A percentile compares a stretch with the other conserved stretches of the same genome.
These are phyloP conservation scores for Lynx canadensis DNA, from an alignment of 2,113 vertebrate species.

Conservation along the genomic window DNA sequence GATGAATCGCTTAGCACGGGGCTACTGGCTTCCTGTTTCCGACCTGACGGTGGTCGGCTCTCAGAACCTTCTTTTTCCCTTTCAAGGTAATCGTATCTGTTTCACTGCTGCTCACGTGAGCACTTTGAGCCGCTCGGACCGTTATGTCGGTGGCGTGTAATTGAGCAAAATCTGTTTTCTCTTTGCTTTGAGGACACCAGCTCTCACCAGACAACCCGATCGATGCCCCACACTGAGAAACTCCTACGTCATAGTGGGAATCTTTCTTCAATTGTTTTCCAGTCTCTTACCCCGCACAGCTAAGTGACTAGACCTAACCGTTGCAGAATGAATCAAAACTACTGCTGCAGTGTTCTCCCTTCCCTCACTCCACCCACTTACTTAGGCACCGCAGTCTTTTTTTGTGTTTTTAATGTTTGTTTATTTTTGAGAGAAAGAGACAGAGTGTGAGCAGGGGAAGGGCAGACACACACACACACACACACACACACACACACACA, in stretches of 20 bases:
- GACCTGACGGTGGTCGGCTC: background rate
- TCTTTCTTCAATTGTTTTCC: background rate
- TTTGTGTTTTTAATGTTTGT: too few species aligned
- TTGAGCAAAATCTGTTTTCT: background rate
- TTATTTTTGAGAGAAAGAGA: too few species aligned
- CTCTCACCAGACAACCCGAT: background rate
- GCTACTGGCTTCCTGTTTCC: background rate
- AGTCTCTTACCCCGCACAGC: background rate
- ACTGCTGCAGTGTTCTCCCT: fast-evolving
- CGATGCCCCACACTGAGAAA: background rate
- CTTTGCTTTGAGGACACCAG: background rate
- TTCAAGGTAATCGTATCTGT: background rate
- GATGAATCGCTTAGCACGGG: background rate
- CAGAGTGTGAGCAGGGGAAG: too few species aligned
- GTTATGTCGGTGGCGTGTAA: background rate
- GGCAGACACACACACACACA: too few species aligned
- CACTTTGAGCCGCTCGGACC: background rate
- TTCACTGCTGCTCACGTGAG: background rate
- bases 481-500: too few species aligned
- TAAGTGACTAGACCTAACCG: background rate
- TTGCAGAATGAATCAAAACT: background rate
- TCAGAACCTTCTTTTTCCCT: background rate
- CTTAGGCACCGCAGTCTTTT: background rate
- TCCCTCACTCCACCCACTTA: background rate
- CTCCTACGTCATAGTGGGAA: background rate